A percentile compares a stretch with the other conserved stretches of the same genome.
phyloP scores from a whole-genome alignment of 92 coral and sea anemone genomes.

The Epizoanthus ramosus region DNA sequence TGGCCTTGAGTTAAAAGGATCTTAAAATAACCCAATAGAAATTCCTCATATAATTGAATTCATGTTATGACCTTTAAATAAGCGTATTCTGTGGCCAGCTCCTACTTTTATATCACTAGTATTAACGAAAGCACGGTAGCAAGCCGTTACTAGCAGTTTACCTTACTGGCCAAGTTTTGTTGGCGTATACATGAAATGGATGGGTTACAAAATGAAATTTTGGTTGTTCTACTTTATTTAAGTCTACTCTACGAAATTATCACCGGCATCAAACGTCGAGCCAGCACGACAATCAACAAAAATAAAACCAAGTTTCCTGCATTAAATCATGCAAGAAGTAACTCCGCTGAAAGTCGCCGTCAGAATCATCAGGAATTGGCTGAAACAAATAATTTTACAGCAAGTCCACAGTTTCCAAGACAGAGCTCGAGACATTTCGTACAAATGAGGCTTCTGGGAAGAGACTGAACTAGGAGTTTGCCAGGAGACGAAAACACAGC shows the following conservation, averaged over 20 bases:
- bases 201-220: constrained; percentile 37
- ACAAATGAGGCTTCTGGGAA: constrained; percentile 31
- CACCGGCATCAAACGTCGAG: constrained; percentile 32
- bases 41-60: no score
- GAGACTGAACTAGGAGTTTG: constrained; percentile 8
- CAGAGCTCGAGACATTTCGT: constrained; percentile 33
- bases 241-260: constrained; percentile 30
- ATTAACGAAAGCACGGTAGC: no score
- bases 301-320: constrained; percentile 4
- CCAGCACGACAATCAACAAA: constrained; percentile 13
- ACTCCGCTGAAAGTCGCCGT: not conserved
- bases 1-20: no score
- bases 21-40: no score
- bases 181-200: constrained; percentile 8
- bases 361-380: not conserved
- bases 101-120: no score
- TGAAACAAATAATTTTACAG: not conserved
- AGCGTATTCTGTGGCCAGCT: no score
- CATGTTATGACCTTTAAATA: no score
- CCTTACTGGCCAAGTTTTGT: no score
- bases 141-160: no score
- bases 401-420: not conserved
- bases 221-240: constrained; percentile 37
- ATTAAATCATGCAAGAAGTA: not conserved
- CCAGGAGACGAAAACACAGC: no score